These are phyloP conservation scores for Protophormia terraenovae DNA, from an alignment of 2,888 invertebrate species.

Conservation along the genomic window DNA sequence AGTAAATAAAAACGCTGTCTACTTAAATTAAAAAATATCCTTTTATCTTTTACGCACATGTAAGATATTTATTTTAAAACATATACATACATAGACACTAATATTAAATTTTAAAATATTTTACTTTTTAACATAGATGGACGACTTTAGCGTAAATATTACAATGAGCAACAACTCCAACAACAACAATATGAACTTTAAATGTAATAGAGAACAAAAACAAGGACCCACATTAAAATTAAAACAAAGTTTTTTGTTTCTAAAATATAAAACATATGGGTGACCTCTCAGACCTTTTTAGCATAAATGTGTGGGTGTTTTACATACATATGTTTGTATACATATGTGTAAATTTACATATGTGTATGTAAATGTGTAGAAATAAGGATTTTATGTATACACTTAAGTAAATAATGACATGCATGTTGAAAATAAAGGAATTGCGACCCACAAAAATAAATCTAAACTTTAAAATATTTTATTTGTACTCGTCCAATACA, in stretches of 20 bases:
- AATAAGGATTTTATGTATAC: constrained; percentile 33
- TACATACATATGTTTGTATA: neutral
- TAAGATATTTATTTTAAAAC: constrained; percentile 49
- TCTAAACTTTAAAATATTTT: constrained; percentile 46
- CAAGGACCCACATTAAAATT: constrained; percentile 66
- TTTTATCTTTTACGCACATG: constrained; percentile 70
- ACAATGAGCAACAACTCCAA: constrained; percentile 41
- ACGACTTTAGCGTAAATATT: constrained; percentile 51
- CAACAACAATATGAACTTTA: constrained; percentile 16
- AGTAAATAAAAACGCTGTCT: constrained; percentile 28
- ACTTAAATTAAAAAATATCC: constrained; percentile 63
- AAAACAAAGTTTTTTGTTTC: constrained; percentile 51
- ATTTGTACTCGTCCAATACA: constrained; percentile 12
- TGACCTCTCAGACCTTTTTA: constrained; percentile 55
- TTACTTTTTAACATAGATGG: constrained; percentile 33
- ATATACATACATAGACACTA: constrained; percentile 27
- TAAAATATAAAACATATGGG: constrained; percentile 46
- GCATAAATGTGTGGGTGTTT: neutral
- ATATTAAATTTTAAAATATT: neutral
- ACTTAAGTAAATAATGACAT: constrained; percentile 60
- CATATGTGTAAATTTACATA: neutral
- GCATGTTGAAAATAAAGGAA: constrained; percentile 12
- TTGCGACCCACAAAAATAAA: constrained; percentile 59
- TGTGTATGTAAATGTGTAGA: neutral
- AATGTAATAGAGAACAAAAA: constrained; percentile 36